Percentiles rank a stretch among this genome's conserved stretches.
phyloP scores from a whole-genome alignment of 2,888 invertebrate species.

The Drosophila hamatofila region DNA sequence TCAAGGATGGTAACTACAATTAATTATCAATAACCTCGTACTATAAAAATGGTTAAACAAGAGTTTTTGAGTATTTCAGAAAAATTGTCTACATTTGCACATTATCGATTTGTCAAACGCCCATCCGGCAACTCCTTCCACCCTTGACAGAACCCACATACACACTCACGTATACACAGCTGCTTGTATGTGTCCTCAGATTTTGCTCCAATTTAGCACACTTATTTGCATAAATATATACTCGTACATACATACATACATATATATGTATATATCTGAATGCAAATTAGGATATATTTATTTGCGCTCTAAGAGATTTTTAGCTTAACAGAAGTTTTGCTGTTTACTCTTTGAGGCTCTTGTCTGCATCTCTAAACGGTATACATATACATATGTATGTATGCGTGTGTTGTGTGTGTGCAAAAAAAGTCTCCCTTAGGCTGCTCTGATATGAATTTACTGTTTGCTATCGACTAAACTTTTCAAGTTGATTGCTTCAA shows the following conservation, averaged over 20 bases:
- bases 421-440: neutral
- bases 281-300: slow-evolving; percentile 9
- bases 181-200: slow-evolving; percentile 32
- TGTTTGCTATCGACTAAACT: slow-evolving; percentile 28
- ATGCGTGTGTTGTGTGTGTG: neutral
- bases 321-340: slow-evolving; percentile 8
- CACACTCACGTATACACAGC: slow-evolving; percentile 9
- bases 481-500: neutral
- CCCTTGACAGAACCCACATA: slow-evolving; percentile 23
- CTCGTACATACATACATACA: neutral
- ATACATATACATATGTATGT: neutral
- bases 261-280: neutral
- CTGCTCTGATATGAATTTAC: slow-evolving; percentile 21
- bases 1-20: slow-evolving; percentile 91
- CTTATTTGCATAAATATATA: slow-evolving; percentile 9
- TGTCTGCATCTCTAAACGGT: neutral
- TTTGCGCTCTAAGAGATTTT: slow-evolving; percentile 10
- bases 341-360: slow-evolving; percentile 15
- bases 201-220: slow-evolving; percentile 54
- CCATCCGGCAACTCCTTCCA: slow-evolving; percentile 56
- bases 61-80: slow-evolving; percentile 6
- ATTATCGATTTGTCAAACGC: slow-evolving; percentile 79
- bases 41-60: neutral
- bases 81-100: slow-evolving; percentile 81
- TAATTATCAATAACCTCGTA: neutral